Conservation (phyloP, 2,888 invertebrate species). For the Lithophane socia region DNA sequence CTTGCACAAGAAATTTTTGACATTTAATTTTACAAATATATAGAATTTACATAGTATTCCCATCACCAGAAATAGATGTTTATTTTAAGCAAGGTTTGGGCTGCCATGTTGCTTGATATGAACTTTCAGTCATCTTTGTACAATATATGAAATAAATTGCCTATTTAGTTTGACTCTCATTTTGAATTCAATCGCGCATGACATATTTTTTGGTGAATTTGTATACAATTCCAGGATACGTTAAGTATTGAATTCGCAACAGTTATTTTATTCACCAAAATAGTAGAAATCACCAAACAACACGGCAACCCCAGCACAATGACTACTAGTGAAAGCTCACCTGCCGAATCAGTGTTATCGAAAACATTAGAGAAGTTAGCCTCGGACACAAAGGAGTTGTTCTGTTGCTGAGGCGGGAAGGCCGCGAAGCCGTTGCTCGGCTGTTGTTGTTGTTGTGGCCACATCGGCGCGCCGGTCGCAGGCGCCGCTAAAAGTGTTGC, state of each 20-base stretch:
- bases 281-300: slow-evolving; percentile 39
- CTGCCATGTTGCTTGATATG: slow-evolving; percentile 58
- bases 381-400: slow-evolving; percentile 94
- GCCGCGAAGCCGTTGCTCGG: slow-evolving; percentile 80
- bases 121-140: neutral
- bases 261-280: slow-evolving; percentile 22
- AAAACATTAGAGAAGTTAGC: slow-evolving; percentile 97
- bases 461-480: slow-evolving; percentile 68
- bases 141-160: neutral
- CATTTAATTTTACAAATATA: slow-evolving; percentile 65
- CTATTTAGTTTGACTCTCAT: neutral
- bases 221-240: neutral
- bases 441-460: slow-evolving; percentile 73
- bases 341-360: slow-evolving; percentile 93
- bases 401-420: slow-evolving; percentile 76
- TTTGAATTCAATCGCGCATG: neutral
- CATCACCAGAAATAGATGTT: slow-evolving; percentile 69
- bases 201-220: neutral
- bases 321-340: slow-evolving; percentile 86
- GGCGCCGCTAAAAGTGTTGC: slow-evolving; percentile 67
- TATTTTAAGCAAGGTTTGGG: slow-evolving; percentile 64
- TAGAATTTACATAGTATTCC: slow-evolving; percentile 51
- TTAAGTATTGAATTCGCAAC: neutral
- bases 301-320: slow-evolving; percentile 68
- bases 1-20: slow-evolving; percentile 81